phyloP scores from a whole-genome alignment of 2,113 vertebrate genomes.

The Cynocephalus volans region DNA sequence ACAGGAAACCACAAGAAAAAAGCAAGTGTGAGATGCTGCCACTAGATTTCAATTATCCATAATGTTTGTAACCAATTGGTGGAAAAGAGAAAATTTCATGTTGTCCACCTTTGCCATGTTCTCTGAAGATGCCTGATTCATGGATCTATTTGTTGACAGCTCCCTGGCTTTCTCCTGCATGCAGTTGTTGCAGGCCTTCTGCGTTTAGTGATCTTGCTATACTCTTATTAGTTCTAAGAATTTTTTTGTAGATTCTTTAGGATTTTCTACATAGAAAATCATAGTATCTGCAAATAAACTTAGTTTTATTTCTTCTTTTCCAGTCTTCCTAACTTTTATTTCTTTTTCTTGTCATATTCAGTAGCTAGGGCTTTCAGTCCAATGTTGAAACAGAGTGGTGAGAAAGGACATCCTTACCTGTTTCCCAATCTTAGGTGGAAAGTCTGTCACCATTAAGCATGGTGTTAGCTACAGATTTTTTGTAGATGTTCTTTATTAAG shows the following conservation, averaged over 20 bases:
- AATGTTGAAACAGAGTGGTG: neutral
- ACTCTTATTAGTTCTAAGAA: neutral
- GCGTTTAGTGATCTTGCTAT: neutral
- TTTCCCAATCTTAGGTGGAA: neutral
- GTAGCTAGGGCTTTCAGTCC: neutral
- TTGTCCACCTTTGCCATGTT: too few species aligned
- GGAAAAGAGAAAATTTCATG: neutral
- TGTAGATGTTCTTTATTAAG: neutral
- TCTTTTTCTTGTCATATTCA: neutral
- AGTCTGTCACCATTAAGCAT: neutral
- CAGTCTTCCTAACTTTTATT: neutral
- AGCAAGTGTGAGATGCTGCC: neutral
- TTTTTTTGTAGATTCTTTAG: neutral
- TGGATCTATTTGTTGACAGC: neutral
- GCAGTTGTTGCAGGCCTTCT: neutral
- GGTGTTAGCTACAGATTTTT: neutral
- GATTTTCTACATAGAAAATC: neutral
- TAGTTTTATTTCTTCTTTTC: conserved; percentile 24
- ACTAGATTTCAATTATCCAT: neutral
- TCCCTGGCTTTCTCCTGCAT: neutral
- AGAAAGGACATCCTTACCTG: neutral
- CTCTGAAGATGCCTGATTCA: neutral
- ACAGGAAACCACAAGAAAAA: neutral
- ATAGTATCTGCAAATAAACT: neutral
- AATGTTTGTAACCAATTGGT: neutral